Conservation (phyloP, 2,113 vertebrate species). For the Brachypodius melanocephalos region DNA sequence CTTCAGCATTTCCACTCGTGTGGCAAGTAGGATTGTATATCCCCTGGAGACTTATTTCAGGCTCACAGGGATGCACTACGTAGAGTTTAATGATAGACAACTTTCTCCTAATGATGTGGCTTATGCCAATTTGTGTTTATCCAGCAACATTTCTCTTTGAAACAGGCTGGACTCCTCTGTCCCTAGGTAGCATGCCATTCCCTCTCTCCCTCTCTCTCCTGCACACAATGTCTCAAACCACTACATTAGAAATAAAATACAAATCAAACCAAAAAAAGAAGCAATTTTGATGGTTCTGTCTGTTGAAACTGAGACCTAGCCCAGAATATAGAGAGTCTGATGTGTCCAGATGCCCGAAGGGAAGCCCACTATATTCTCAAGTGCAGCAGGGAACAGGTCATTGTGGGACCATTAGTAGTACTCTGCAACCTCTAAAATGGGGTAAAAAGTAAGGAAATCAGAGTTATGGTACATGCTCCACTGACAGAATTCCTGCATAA, state of each 20-base stretch:
- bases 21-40: neutral
- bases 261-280: neutral
- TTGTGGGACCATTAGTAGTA: neutral
- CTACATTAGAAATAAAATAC: neutral
- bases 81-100: conserved; percentile 29
- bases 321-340: rapidly evolving
- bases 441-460: neutral
- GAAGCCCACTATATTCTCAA: neutral
- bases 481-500: neutral
- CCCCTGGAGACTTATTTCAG: conserved; percentile 39
- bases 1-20: neutral
- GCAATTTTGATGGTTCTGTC: neutral
- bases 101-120: conserved; percentile 49
- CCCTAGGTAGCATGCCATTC: neutral
- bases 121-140: conserved; percentile 43
- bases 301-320: neutral
- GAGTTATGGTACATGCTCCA: neutral
- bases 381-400: neutral
- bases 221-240: neutral
- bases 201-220: neutral
- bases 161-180: conserved; percentile 9
- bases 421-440: neutral
- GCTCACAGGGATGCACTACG: neutral
- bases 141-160: conserved; percentile 6
- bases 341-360: neutral